Percentiles rank a stretch among this genome's conserved stretches.
Conservation (phyloP, 2,113 vertebrate genomes). For the Syrmaticus mikado region DNA sequence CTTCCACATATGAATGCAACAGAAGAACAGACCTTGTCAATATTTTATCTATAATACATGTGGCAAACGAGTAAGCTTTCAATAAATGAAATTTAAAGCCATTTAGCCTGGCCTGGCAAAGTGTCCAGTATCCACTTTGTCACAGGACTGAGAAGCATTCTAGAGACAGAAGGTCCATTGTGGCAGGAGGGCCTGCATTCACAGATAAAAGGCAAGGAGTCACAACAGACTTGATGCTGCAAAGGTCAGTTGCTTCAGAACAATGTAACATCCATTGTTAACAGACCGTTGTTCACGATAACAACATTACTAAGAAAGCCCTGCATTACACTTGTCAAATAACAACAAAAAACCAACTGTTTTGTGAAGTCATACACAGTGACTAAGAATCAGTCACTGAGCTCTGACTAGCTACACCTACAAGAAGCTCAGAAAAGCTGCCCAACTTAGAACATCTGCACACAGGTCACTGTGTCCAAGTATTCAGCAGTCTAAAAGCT, state of each 20-base stretch:
- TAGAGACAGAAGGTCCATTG: neutral
- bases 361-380: accelerated
- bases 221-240: neutral
- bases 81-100: conserved; percentile 13
- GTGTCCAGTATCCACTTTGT: neutral
- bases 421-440: neutral
- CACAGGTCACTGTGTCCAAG: neutral
- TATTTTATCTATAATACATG: neutral
- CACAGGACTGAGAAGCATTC: neutral
- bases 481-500: neutral
- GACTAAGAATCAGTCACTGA: neutral
- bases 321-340: neutral
- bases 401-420: neutral
- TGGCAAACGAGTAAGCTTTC: neutral
- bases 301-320: neutral
- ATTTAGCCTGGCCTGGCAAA: neutral
- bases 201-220: neutral
- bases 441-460: neutral
- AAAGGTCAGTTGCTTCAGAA: neutral
- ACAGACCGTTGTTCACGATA: neutral
- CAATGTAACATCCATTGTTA: neutral
- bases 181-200: neutral
- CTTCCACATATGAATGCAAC: conserved; percentile 11
- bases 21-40: conserved; percentile 27
- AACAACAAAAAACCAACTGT: too few relatives aligned